phyloP scores from a whole-genome alignment of 2,888 invertebrate species.

The Ypsolopha scabrella region DNA sequence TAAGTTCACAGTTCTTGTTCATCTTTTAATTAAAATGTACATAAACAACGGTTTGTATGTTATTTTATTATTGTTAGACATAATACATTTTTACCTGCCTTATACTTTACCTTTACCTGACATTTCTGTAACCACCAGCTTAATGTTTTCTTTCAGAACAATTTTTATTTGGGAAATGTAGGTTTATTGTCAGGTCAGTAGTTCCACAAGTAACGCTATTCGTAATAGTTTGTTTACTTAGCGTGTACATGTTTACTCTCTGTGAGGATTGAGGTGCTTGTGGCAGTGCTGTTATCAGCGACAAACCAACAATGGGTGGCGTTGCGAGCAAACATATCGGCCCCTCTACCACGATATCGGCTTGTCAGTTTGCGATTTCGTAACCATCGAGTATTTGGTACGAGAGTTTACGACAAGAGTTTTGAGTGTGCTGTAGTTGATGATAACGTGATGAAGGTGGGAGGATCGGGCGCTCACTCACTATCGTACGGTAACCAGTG shows the following conservation, averaged over 20 bases:
- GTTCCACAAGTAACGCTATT: slow-evolving; percentile 2
- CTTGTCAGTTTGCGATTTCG: too few species aligned
- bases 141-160: not conserved
- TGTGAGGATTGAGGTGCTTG: slow-evolving; percentile 15
- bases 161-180: not conserved
- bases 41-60: too few species aligned
- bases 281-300: slow-evolving; percentile 44
- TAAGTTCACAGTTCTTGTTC: too few species aligned
- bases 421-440: slow-evolving; percentile 13
- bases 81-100: too few species aligned
- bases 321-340: slow-evolving; percentile 2
- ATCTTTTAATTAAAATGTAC: too few species aligned
- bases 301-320: slow-evolving; percentile 25
- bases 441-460: slow-evolving; percentile 44
- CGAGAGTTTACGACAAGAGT: slow-evolving; percentile 1
- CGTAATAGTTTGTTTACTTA: slow-evolving; percentile 18
- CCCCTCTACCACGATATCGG: not conserved
- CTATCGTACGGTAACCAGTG: slow-evolving; percentile 46
- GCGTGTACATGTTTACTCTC: slow-evolving; percentile 18
- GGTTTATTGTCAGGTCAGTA: not conserved
- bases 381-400: not conserved
- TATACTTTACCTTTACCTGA: too few species aligned
- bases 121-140: too few species aligned
- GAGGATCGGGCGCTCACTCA: slow-evolving; percentile 55
- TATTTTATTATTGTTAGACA: too few species aligned